phyloP scores from a whole-genome alignment of 1,140 invertebrate genomes.

The Hycleus cichorii region DNA sequence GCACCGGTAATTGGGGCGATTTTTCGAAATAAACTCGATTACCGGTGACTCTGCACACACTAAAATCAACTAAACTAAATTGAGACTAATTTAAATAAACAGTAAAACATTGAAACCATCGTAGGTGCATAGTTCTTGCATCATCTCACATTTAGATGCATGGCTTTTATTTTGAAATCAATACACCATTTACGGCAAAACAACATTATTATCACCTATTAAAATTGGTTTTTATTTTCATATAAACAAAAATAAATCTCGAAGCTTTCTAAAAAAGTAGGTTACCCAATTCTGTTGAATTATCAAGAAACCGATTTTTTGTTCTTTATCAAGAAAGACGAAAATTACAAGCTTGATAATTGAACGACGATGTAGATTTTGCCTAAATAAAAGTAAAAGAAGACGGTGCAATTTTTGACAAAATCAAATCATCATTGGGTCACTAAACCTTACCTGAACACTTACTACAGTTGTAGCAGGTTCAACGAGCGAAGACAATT shows the following conservation, averaged over 20 bases:
- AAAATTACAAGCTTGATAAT: slow-evolving; percentile 5
- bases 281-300: slow-evolving; percentile 10
- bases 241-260: not conserved
- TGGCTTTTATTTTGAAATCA: slow-evolving; percentile 12
- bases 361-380: slow-evolving; percentile 3
- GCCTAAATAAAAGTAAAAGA: not conserved
- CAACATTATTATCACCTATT: slow-evolving; percentile 25
- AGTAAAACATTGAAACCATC: too few relatives aligned
- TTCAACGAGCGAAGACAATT: slow-evolving; percentile 95
- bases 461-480: slow-evolving; percentile 49
- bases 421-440: not conserved
- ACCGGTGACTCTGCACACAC: too few relatives aligned
- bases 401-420: not conserved
- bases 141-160: slow-evolving; percentile 7
- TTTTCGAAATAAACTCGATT: too few relatives aligned
- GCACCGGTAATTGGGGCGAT: too few relatives aligned
- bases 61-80: too few relatives aligned
- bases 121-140: too few relatives aligned
- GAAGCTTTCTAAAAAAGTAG: slow-evolving; percentile 21
- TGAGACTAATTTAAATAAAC: too few relatives aligned
- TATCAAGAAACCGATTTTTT: too few relatives aligned
- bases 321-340: too few relatives aligned
- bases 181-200: slow-evolving; percentile 32
- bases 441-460: slow-evolving; percentile 6
- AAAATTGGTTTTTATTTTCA: not conserved